Evolutionary conservation across 1,140 invertebrate genomes (phyloP).

Genomic region (Aphaenogaster floridana): DNA sequence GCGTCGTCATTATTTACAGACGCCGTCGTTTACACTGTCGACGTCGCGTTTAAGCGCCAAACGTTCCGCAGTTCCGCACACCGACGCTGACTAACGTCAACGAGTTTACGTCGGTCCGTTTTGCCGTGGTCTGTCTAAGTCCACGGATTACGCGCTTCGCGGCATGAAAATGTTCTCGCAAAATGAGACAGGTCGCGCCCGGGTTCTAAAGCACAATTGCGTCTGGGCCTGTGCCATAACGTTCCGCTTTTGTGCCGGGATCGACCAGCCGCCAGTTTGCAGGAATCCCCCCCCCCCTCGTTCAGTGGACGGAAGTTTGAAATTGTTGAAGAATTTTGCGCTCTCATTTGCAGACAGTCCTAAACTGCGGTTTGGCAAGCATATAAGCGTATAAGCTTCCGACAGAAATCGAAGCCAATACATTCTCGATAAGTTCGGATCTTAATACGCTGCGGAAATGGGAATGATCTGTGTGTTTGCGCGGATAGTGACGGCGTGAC

Average conservation of each 20-base stretch:
- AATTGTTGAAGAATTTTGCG: conserved; percentile 58
- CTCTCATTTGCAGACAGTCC: background rate
- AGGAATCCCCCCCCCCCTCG: background rate
- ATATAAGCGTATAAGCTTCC: background rate
- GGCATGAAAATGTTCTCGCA: conserved; percentile 65
- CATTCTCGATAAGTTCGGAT: conserved; percentile 18
- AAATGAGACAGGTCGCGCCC: conserved; percentile 62
- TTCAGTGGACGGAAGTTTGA: conserved; percentile 8
- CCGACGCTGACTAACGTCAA: conserved; percentile 4
- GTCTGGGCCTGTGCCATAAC: conserved; percentile 61
- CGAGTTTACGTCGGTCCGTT: conserved; percentile 40
- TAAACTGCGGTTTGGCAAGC: conserved; percentile 21
- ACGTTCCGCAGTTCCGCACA: background rate
- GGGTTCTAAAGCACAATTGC: conserved; percentile 63
- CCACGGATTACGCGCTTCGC: conserved; percentile 14
- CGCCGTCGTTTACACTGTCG: conserved; percentile 4
- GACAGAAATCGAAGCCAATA: conserved; percentile 14
- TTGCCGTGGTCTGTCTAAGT: conserved; percentile 35
- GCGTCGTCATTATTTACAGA: conserved; percentile 57
- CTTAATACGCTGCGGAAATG: background rate
- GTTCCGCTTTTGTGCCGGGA: conserved; percentile 54
- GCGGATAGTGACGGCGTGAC: background rate
- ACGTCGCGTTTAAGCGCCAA: conserved; percentile 48
- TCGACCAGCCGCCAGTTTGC: conserved; percentile 45
- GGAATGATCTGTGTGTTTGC: conserved; percentile 4